phyloP scores from a whole-genome alignment of 2,797 vertebrate genomes.

The Urocyon cinereoargenteus region DNA sequence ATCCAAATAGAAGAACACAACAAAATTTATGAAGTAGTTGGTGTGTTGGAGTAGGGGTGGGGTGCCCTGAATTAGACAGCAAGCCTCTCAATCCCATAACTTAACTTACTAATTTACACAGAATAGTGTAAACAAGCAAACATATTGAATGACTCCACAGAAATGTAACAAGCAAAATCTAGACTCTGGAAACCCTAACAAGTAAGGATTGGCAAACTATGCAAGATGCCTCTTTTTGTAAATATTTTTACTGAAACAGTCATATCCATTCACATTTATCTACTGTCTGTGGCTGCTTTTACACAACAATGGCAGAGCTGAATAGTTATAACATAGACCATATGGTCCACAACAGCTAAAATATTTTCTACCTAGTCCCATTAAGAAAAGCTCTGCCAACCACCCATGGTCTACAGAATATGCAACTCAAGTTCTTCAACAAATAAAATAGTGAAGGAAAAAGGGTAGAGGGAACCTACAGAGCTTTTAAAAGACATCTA shows the following conservation, averaged over 20 bases:
- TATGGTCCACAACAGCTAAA: neutral
- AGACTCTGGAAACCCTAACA: neutral
- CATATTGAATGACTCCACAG: neutral
- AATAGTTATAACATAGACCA: neutral
- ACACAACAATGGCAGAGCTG: neutral
- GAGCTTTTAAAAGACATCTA: neutral
- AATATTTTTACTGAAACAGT: slow-evolving; percentile 1
- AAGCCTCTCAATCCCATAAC: neutral
- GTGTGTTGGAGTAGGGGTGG: no score
- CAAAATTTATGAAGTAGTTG: neutral
- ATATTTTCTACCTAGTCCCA: neutral
- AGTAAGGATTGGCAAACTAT: neutral
- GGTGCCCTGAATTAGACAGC: neutral
- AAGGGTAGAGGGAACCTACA: neutral
- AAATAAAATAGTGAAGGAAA: neutral
- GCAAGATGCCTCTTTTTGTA: neutral
- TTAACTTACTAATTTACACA: neutral
- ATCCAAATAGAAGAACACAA: neutral
- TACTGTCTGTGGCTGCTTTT: neutral
- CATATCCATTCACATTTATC: neutral
- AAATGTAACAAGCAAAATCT: slow-evolving; percentile 23
- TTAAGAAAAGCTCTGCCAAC: neutral
- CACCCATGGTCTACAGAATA: neutral
- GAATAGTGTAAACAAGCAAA: neutral
- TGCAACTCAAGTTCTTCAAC: slow-evolving; percentile 22